These are phyloP conservation scores for Leptinotarsa rubiginosa DNA, from an alignment of 2,888 invertebrate genomes.

Conservation along the genomic window DNA sequence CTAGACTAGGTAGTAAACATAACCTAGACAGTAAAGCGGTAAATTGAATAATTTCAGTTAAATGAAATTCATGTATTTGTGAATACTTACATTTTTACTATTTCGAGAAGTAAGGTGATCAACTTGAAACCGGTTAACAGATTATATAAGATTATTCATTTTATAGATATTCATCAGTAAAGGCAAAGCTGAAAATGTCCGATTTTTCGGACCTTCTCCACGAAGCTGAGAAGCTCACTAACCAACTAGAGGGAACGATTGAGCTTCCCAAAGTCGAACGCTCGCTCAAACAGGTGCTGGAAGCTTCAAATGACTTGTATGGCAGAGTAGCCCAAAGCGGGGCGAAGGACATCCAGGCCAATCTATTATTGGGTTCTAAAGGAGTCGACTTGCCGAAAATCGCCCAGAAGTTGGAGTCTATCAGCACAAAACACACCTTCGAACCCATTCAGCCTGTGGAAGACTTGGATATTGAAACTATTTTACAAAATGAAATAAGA, in stretches of 20 bases:
- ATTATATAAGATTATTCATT: background rate
- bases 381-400: constrained; percentile 95
- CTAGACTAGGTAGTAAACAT: background rate
- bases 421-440: constrained; percentile 88
- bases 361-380: constrained; percentile 89
- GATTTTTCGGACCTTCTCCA: constrained; percentile 90
- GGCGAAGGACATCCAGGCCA: constrained; percentile 92
- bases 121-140: background rate
- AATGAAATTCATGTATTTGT: background rate
- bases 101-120: background rate
- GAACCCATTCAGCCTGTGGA: constrained; percentile 91
- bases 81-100: background rate
- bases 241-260: constrained; percentile 87
- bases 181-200: constrained; percentile 47
- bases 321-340: constrained; percentile 87
- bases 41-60: background rate
- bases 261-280: constrained; percentile 89
- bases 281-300: constrained; percentile 89
- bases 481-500: constrained; percentile 91
- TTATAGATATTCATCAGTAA: background rate
- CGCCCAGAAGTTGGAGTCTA: constrained; percentile 88
- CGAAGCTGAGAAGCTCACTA: constrained; percentile 91
- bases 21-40: constrained; percentile 16
- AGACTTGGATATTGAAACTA: constrained; percentile 91
- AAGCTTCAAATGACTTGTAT: constrained; percentile 91